Evolutionary conservation across 2,113 vertebrate genomes (phyloP).

Genomic region (Pica pica): DNA sequence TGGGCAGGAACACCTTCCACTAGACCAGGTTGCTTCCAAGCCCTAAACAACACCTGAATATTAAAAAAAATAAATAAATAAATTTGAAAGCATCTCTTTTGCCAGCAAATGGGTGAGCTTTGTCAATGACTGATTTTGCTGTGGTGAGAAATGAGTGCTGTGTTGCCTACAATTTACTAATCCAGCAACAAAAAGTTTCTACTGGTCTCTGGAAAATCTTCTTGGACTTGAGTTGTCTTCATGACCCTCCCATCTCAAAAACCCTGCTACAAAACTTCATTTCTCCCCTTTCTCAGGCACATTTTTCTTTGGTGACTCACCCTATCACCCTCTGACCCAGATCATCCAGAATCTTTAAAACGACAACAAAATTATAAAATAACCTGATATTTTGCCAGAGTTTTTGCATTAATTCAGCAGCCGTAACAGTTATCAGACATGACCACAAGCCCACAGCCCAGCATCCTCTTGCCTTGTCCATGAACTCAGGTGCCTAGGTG

Average conservation of each 20-base stretch:
- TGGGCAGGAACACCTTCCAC: background rate
- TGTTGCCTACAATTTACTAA: background rate
- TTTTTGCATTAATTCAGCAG: background rate
- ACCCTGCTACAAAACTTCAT: background rate
- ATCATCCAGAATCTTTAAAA: background rate
- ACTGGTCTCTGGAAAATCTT: background rate
- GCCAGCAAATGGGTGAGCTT: background rate
- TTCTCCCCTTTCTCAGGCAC: background rate
- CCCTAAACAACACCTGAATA: background rate
- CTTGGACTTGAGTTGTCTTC: background rate
- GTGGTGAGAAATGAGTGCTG: background rate
- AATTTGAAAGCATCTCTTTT: background rate
- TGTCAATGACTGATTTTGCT: accelerated
- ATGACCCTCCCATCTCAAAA: background rate
- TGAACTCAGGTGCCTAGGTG: accelerated
- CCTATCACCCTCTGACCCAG: background rate
- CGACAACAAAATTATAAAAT: background rate
- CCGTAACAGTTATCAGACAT: background rate
- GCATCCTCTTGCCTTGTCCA: background rate
- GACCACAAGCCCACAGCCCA: background rate
- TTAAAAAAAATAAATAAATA: no score
- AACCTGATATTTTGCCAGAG: background rate
- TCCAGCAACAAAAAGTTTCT: background rate
- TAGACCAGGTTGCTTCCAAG: background rate
- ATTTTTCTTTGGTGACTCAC: background rate